Evolutionary conservation across 2,113 vertebrate genomes (phyloP), one percentile per base, ranked within the genome.

Genomic region (Thunnus thynnus): DNA sequence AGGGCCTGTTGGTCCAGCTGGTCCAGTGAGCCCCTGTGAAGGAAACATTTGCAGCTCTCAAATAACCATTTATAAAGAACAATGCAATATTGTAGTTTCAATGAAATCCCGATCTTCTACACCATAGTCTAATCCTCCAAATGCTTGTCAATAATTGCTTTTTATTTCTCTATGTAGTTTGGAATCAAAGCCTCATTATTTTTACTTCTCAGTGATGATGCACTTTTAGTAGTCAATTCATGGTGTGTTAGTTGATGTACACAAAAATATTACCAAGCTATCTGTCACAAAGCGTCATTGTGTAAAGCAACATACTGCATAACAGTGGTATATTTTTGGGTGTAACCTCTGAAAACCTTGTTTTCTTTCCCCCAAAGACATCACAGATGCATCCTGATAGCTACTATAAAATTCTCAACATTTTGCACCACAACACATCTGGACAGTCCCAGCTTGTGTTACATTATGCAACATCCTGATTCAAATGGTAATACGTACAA

Each of bases 1-100:
- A 44, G 96, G 91, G 8, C 95, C 95, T 14, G 62, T 83, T 76
- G 94, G 89, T 74, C 95, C 95, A 61, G 89, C 87, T 86, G 90
- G 80, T 10, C 95, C 95, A 27, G 82, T 27, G 13, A 92, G 84
- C n/a, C 95, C 95, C 95, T 95, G 66, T 9, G 16, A 65, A 86
- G 50, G 22, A 87, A 60, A 84, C 17, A 78, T 63, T 78, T 22
- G 78, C 25, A 76, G 27, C 46, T 54, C 13, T 61, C 16, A 80
- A 57, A 74, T 20, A 61, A 22, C 41, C 48, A 72, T 44, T 41
- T 22, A 22, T 22, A 32, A 22, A 6, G 11, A 50, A 47, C 3
- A 32, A 47, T 20, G 3, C 22, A 27, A 52, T 27, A 25, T 13
- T 66, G 10, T 48, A 44, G 5, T 20, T 48, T 46, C 1, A 73